Evolutionary conservation across 2,113 vertebrate species (phyloP).

Genomic region (Lontra canadensis): DNA sequence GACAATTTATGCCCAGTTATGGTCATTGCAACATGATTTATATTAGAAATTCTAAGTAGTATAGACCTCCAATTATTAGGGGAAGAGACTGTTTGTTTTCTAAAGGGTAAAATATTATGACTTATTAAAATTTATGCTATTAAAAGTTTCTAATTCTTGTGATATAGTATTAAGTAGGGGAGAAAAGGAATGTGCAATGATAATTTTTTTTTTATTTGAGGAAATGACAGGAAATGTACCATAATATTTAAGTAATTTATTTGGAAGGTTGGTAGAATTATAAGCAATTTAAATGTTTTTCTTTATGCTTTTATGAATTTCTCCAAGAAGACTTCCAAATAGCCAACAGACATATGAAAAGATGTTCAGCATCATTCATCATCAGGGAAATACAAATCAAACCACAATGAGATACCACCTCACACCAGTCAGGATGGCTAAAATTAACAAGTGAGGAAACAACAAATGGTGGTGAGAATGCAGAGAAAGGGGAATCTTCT

Average conservation of each 20-base stretch:
- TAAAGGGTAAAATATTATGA: background rate
- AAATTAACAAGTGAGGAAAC: background rate
- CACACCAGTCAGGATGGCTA: too few species aligned
- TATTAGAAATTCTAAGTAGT: background rate
- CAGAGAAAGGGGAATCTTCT: background rate
- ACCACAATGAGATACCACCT: background rate
- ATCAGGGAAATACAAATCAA: background rate
- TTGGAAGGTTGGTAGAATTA: background rate
- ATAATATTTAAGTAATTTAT: constrained; percentile 30
- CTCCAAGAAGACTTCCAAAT: background rate
- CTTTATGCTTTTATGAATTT: background rate
- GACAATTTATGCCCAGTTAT: background rate
- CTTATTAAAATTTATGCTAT: constrained; percentile 3
- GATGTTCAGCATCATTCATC: background rate
- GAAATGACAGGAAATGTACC: background rate
- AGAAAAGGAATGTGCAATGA: background rate
- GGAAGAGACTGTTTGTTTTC: constrained; percentile 13
- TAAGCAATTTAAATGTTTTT: constrained; percentile 13
- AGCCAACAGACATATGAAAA: background rate
- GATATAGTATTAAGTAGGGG: background rate
- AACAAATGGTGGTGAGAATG: background rate
- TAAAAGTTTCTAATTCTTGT: background rate
- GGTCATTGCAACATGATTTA: background rate
- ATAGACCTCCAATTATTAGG: background rate
- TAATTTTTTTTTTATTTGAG: background rate